These are phyloP conservation scores for Rhagoletis pomonella DNA, from an alignment of 1,140 invertebrate species.

Conservation along the genomic window DNA sequence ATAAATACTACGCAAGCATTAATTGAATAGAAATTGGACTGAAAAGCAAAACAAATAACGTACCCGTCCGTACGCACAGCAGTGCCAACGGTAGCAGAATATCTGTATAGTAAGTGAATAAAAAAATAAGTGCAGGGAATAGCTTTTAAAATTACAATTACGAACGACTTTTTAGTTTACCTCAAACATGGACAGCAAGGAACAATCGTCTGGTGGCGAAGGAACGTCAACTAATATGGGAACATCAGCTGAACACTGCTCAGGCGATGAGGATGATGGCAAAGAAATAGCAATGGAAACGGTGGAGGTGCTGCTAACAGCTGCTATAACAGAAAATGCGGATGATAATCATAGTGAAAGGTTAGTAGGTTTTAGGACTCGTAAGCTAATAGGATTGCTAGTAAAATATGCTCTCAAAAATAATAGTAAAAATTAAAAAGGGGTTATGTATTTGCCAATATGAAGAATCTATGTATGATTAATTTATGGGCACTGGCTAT, in stretches of 20 bases:
- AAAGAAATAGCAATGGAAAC: constrained; percentile 31
- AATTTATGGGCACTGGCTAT: too few species aligned
- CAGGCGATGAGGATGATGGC: not conserved
- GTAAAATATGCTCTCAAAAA: not conserved
- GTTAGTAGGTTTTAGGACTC: not conserved
- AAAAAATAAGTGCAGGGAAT: not conserved
- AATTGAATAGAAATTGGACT: not conserved
- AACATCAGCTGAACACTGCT: not conserved
- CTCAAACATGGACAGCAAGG: constrained; percentile 1
- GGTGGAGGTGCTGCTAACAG: not conserved
- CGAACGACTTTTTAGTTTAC: not conserved
- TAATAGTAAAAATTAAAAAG: too few species aligned
- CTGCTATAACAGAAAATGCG: not conserved
- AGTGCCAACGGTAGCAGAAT: constrained; percentile 11
- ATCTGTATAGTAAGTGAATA: not conserved
- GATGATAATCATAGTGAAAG: constrained; percentile 38
- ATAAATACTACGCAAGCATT: not conserved
- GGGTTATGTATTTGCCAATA: too few species aligned
- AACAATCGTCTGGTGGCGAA: not conserved
- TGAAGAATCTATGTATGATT: too few species aligned
- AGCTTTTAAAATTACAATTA: not conserved
- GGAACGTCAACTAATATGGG: not conserved
- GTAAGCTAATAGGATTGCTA: not conserved
- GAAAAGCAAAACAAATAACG: constrained; percentile 5
- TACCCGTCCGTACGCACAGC: not conserved